Evolutionary conservation across 2,797 vertebrate species (phyloP), one percentile per base, ranked within the genome.

Genomic region (Atherinosoma microstoma): DNA sequence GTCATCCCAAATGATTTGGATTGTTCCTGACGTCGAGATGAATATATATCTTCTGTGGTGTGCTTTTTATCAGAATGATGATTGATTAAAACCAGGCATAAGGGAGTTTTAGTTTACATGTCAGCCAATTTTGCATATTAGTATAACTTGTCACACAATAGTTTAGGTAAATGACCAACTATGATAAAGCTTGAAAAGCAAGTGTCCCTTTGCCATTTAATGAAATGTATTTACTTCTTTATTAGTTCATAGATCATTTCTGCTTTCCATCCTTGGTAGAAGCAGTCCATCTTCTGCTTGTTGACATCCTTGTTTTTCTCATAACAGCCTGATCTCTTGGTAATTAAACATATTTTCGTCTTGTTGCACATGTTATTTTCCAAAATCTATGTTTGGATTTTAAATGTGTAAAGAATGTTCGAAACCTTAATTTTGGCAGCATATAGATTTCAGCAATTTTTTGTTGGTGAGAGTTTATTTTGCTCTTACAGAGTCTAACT

Each of bases 1-100:
- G 81, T 78, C 58, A 80, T 63, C 34, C 35, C 30, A 34, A 47
- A 81, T 82, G 67, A 86, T 90, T 90, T 82, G 72, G 88, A 87
- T 89, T 81, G 84, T 83, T 63, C 63, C 78, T 58, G 71, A 82
- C 80, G 84, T 79, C 6, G 62, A 82, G 75, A 87, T 79, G 70
- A 88, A 82, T 75, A 71, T 30, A 27, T 35, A 78, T 51, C 47
- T 62, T 49, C 60, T 65, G 30, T 62, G 20, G 54, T 64, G 67
- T 59, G 45, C 40, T 77, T 80, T 83, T 84, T 64, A 85, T 86
- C 61, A 67, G 32, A 40, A 6, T 32, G 18, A 36, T 69, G 76
- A 83, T 67, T 83, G 75, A 89, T 78, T 83, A 36, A 66, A 73
- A 65, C 73, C 70, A 45, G 36, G 30, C 49, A 29, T 29, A 30